Conservation (phyloP, 1,140 invertebrate species). For the Brachionus rubens region DNA sequence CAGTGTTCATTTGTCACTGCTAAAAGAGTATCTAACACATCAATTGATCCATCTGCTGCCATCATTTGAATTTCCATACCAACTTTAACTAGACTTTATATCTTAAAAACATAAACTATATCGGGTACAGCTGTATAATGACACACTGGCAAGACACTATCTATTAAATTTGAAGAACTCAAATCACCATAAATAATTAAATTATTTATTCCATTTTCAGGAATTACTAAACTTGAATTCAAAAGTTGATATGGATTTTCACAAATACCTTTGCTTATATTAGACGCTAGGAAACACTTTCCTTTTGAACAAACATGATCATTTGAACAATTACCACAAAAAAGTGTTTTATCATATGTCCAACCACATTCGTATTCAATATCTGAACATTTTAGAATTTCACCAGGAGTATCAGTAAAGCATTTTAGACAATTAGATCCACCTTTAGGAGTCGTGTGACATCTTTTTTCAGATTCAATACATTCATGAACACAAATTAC, state of each 20-base stretch:
- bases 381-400: not conserved
- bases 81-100: not conserved
- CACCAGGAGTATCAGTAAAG: not conserved
- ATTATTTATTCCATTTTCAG: not conserved
- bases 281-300: not conserved
- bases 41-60: not conserved
- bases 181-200: not conserved
- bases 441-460: not conserved
- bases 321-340: not conserved
- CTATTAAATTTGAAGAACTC: not conserved
- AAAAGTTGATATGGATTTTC: not conserved
- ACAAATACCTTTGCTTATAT: not conserved
- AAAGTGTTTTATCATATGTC: not conserved
- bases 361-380: not conserved
- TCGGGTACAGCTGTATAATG: not conserved
- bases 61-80: slow-evolving; percentile 5
- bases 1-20: not conserved
- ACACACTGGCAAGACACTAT: not conserved
- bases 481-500: not conserved
- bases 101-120: not conserved
- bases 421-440: not conserved
- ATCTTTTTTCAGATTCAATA: not conserved
- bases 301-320: not conserved
- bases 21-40: not conserved
- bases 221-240: not conserved